Evolutionary conservation across 23 tunicate species (phyloP), one percentile per base, ranked within the genome.

Genomic region (Pegea sp.): DNA sequence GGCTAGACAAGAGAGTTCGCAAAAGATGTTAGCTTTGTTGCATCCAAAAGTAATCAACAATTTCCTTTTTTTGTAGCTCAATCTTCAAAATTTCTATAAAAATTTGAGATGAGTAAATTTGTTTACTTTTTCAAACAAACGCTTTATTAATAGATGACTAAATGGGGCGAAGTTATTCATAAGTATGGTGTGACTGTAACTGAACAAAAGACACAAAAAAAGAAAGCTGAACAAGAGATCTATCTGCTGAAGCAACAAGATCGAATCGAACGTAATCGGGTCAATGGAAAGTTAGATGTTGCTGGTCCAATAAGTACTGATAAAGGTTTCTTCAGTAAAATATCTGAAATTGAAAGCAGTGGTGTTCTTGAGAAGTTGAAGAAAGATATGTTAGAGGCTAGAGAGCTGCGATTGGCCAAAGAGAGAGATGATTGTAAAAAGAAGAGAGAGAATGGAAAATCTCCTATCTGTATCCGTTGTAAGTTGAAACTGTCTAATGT

Each of bases 191-290:
- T 59, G 19, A 61, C 79, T 16, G 70, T 80, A 13, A 69, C 75
- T 11, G 69, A 80, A 28, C 69, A 80, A 44, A 58, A 63, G 28
- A 71, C 78, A 22, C 50, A 63, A 29, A 60, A 68, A 54, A 60
- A 66, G 60, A 62, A 60, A 22, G 50, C 60, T 0, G 93, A 80
- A 32, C 80, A 80, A 34, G 93, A 80, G 52, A 80, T 80, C 20
- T 69, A 71, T 26, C 75, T 71, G 33, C 61, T 80, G 29, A 80
- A 80, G 51, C 80, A 80, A 34, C 43, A 79, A 55, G n/a, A n/a
- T n/a, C n/a, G n/a, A n/a, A 48, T 54, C 0, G 50, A 24, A 26
- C n/a, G n/a, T n/a, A n/a, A n/a, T n/a, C n/a, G n/a, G n/a, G n/a
- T n/a, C n/a, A n/a, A n/a, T n/a, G 28, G 62, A 11, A 24, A 29